Evolutionary conservation across 2,888 invertebrate species (phyloP), one percentile per base, ranked within the genome.

Genomic region (Chymomyza procnemis): DNA sequence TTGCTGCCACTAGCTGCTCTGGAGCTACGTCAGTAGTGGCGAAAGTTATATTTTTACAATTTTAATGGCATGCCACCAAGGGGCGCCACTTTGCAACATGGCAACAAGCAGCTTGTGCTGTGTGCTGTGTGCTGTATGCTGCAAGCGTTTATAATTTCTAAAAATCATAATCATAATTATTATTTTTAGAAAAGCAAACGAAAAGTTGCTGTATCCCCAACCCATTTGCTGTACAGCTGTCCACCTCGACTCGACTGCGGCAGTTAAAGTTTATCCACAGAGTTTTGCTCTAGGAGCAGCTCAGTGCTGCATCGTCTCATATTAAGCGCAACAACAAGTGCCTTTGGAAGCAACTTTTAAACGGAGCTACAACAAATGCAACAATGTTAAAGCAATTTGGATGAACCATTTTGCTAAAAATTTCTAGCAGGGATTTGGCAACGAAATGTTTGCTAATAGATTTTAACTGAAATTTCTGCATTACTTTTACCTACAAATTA

Each of bases 91-190:
- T 70, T 61, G 65, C 16, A 46, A 52, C 26, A 26, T 62, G 73
- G 65, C 62, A 61, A 50, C 54, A 50, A 47, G 60, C 46, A 54
- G 46, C 65, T 56, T 52, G 60, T 47, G 65, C n/a, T n/a, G n/a
- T n/a, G n/a, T n/a, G n/a, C n/a, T n/a, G n/a, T n/a, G n/a, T n/a
- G n/a, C n/a, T n/a, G n/a, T n/a, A n/a, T n/a, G n/a, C 64, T 62
- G 47, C 57, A 48, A 62, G 64, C 58, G 61, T 34, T 18, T 68
- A 71, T 69, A 71, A 71, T 78, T 71, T 70, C 72, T 61, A 71
- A 78, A 76, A 79, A 83, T 79, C 69, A 79, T 78, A 73, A 74
- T 78, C 76, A 80, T 83, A 80, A 85, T 83, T 85, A 80, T 82
- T 80, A 83, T 85, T 85, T 26, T 80, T 78, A 68, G 61, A 66